Conservation (phyloP, 2,797 vertebrate genomes). For the Salarias fasciatus region DNA sequence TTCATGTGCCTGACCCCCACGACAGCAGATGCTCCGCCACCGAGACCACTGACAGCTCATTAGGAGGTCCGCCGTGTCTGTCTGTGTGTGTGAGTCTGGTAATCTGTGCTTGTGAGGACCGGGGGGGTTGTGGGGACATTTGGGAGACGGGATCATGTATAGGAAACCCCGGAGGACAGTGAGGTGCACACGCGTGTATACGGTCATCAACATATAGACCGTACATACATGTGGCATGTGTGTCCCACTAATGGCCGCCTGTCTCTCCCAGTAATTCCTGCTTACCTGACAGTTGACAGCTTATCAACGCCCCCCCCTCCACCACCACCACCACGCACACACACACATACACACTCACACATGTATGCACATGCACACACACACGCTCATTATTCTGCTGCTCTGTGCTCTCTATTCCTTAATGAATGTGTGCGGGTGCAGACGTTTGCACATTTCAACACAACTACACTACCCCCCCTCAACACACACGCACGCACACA, state of each 20-base stretch:
- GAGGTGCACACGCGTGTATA: too few relatives aligned
- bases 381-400: constrained; percentile 60
- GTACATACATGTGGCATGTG: constrained; percentile 1
- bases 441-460: constrained; percentile 56
- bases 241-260: constrained; percentile 52
- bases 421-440: constrained; percentile 59
- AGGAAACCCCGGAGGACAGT: too few relatives aligned
- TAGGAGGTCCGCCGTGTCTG: constrained; percentile 41
- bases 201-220: constrained; percentile 9
- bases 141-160: not conserved
- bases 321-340: too few relatives aligned
- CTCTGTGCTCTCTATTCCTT: constrained; percentile 36
- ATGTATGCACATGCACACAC: constrained; percentile 18
- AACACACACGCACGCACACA: too few relatives aligned
- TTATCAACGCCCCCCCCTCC: constrained; percentile 47
- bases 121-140: not conserved
- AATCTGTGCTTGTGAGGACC: too few relatives aligned
- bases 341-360: constrained; percentile 20
- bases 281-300: constrained; percentile 72
- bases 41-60: constrained; percentile 62
- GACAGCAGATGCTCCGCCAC: constrained; percentile 39
- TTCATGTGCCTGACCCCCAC: constrained; percentile 52
- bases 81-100: not conserved
- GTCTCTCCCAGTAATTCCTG: constrained; percentile 52
- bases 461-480: constrained; percentile 10